Evolutionary conservation across 2,113 vertebrate species (phyloP).

Genomic region (Tragelaphus scriptus): DNA sequence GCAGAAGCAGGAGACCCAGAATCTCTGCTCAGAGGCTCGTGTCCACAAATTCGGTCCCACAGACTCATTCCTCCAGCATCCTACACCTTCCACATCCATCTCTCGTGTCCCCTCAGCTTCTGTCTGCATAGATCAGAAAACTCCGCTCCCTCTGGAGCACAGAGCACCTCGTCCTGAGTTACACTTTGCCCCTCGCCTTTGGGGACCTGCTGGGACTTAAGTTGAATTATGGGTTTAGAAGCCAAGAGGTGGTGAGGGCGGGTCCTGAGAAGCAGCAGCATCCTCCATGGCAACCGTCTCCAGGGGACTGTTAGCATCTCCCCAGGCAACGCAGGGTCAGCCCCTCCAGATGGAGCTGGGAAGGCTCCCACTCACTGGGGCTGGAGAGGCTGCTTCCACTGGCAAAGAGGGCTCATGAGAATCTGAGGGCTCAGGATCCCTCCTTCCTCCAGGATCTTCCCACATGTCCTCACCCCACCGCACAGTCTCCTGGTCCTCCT

Average conservation of each 20-base stretch:
- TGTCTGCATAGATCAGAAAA: neutral
- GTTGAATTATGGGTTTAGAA: neutral
- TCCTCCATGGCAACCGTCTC: neutral
- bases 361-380: neutral
- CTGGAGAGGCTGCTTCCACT: rapidly evolving
- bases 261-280: neutral
- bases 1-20: neutral
- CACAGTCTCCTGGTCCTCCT: too few species aligned
- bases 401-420: too few species aligned
- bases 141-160: rapidly evolving
- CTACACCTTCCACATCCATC: neutral
- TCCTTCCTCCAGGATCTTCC: too few species aligned
- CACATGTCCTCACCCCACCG: neutral
- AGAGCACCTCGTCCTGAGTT: neutral
- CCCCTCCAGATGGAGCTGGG: neutral
- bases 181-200: neutral
- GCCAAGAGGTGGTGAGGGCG: neutral
- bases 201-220: neutral
- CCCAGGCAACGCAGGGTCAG: neutral
- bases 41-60: rapidly evolving
- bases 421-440: neutral
- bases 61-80: rapidly evolving
- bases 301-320: neutral
- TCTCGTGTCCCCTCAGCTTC: neutral
- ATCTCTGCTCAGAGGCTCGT: neutral